Evolutionary conservation across 2,113 vertebrate genomes (phyloP).

Genomic region (Eupsittula cactorum): DNA sequence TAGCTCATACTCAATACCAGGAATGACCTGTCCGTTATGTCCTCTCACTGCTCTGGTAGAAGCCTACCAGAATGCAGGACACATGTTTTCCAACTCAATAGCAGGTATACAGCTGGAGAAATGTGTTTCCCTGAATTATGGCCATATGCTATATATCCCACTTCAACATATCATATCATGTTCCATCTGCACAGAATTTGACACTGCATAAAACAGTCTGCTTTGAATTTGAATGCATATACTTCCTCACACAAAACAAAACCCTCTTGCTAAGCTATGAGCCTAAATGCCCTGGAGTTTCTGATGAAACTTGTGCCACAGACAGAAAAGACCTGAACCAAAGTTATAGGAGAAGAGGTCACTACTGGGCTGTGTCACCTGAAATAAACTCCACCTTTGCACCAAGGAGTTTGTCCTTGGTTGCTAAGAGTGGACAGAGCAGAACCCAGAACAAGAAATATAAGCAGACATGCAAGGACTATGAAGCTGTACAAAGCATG

Average conservation of each 20-base stretch:
- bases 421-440: background rate
- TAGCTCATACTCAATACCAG: conserved; percentile 23
- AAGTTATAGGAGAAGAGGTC: background rate
- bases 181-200: conserved; percentile 57
- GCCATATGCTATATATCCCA: conserved; percentile 36
- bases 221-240: conserved; percentile 50
- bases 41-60: conserved; percentile 24
- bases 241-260: background rate
- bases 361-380: background rate
- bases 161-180: conserved; percentile 58
- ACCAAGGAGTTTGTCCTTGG: background rate
- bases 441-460: background rate
- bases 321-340: background rate
- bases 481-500: background rate
- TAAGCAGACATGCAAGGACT: background rate
- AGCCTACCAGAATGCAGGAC: conserved; percentile 54
- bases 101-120: conserved; percentile 63
- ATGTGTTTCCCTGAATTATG: conserved; percentile 67
- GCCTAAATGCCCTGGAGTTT: background rate
- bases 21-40: conserved; percentile 15
- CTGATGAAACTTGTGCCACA: background rate
- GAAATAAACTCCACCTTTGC: background rate
- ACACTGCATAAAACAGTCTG: conserved; percentile 56
- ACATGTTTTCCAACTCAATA: conserved; percentile 59
- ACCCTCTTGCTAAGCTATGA: background rate